These are phyloP conservation scores for Labroides dimidiatus DNA, from an alignment of 2,797 vertebrate species.

Conservation along the genomic window DNA sequence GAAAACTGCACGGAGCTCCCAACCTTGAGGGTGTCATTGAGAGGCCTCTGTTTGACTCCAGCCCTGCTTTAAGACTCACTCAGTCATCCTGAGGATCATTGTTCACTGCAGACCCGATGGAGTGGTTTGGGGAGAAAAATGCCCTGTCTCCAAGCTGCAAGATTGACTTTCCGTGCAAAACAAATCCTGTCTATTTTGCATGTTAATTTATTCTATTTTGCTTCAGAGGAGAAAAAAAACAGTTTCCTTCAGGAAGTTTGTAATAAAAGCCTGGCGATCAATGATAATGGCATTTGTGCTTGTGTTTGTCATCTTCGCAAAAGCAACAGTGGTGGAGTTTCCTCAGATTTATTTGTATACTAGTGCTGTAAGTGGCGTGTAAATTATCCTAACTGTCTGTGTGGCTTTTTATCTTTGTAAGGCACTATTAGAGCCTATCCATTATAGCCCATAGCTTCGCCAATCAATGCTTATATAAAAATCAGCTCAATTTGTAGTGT, in stretches of 20 bases:
- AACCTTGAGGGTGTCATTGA: slow-evolving; percentile 81
- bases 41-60: slow-evolving; percentile 68
- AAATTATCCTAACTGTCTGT: slow-evolving; percentile 89
- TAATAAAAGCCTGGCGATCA: slow-evolving; percentile 88
- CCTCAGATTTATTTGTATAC: slow-evolving; percentile 88
- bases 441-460: slow-evolving; percentile 81
- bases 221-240: slow-evolving; percentile 50
- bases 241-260: slow-evolving; percentile 86
- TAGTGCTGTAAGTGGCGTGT: slow-evolving; percentile 90
- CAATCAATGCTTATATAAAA: slow-evolving; percentile 86
- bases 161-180: slow-evolving; percentile 75
- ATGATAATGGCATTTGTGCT: slow-evolving; percentile 89
- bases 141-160: slow-evolving; percentile 56
- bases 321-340: slow-evolving; percentile 87
- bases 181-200: slow-evolving; percentile 78
- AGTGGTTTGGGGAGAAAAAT: slow-evolving; percentile 72
- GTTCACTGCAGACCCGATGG: slow-evolving; percentile 59
- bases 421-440: slow-evolving; percentile 85
- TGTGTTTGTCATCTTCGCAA: slow-evolving; percentile 89
- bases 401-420: slow-evolving; percentile 87
- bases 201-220: slow-evolving; percentile 84
- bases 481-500: slow-evolving; percentile 80
- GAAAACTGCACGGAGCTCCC: slow-evolving; percentile 63
- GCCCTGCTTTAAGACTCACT: slow-evolving; percentile 70
- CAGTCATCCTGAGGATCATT: slow-evolving; percentile 67